Percentiles rank a stretch among this genome's conserved stretches.
Evolutionary conservation across 2,797 vertebrate species (phyloP).

Genomic region (Cyclopterus lumpus): DNA sequence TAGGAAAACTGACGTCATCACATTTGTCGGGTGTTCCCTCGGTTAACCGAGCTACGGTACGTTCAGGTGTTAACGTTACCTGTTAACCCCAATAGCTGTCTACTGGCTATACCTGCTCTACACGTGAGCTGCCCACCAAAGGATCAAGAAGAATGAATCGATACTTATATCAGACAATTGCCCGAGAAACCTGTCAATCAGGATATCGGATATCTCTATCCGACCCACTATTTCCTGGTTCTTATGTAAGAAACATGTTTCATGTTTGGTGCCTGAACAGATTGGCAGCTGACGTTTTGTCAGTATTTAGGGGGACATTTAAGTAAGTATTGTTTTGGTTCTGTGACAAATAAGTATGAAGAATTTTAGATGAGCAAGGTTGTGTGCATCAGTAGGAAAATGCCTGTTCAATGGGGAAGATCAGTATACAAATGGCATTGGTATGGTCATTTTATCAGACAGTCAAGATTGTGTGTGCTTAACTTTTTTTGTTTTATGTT

Average conservation of each 20-base stretch:
- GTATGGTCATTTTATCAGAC: not conserved
- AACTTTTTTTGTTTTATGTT: slow-evolving; percentile 20
- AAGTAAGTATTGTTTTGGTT: not conserved
- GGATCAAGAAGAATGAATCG: not conserved
- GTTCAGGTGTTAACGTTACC: not conserved
- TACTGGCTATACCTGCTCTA: not conserved
- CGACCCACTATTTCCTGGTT: not conserved
- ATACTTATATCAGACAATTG: not conserved
- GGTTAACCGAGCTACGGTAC: not conserved
- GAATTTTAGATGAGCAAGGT: not conserved
- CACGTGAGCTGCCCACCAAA: not conserved
- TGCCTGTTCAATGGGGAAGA: not conserved
- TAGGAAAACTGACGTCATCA: not conserved
- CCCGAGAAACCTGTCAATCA: slow-evolving; percentile 11
- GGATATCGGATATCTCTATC: not conserved
- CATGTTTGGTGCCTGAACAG: not conserved
- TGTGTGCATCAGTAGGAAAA: not conserved
- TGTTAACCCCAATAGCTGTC: not conserved
- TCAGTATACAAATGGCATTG: not conserved
- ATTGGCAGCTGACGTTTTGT: not conserved
- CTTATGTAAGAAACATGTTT: not conserved
- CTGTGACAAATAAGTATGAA: not conserved
- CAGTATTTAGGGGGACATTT: not conserved
- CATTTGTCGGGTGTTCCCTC: not conserved
- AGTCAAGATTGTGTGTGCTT: not conserved